Evolutionary conservation across 2,888 invertebrate species (phyloP), one percentile per base, ranked within the genome.

Genomic region (Gymnosoma rotundatum): DNA sequence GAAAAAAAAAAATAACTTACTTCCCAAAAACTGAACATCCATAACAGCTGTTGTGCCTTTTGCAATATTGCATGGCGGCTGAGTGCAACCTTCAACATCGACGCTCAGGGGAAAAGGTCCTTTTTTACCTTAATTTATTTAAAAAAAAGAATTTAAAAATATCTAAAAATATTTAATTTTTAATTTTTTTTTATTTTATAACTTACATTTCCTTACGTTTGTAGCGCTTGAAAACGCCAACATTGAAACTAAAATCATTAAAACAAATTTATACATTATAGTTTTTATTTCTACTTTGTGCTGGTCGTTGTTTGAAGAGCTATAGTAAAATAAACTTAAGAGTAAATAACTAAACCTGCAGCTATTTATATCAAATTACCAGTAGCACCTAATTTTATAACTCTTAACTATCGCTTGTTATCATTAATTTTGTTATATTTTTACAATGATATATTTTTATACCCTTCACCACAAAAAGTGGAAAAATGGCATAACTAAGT

Each of bases 1-100:
- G n/a, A n/a, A n/a, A n/a, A n/a, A n/a, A n/a, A n/a, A n/a, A n/a
- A 9, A 21, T 7, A 21, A 88, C 88, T 87, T 85, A 90, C 90
- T 87, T 60, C 87, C 86, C 2, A 83, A 86, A 72, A 92, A 92
- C 8, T 91, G 90, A 0, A 92, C 88, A 78, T 91, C 86, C 79
- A 92, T 91, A 0, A 87, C 10, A 10, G 88, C 89, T 12, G 80
- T 78, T 0, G 88, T 82, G 36, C 92, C 92, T 72, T 91, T 91
- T 0, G 89, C 12, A 0, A 92, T 88, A 32, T 87, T 52, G 58
- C 92, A 92, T 0, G 92, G 92, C n/a, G 89, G 88, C 2, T 80
- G 78, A 0, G 86, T 76, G 64, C 92, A 92, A 25, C 89, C 90
- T 1, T 83, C 78, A 2, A 92, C 83, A 1, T 88, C 86, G 7